Conservation (phyloP, 2,113 vertebrate genomes). For the Scortum barcoo region DNA sequence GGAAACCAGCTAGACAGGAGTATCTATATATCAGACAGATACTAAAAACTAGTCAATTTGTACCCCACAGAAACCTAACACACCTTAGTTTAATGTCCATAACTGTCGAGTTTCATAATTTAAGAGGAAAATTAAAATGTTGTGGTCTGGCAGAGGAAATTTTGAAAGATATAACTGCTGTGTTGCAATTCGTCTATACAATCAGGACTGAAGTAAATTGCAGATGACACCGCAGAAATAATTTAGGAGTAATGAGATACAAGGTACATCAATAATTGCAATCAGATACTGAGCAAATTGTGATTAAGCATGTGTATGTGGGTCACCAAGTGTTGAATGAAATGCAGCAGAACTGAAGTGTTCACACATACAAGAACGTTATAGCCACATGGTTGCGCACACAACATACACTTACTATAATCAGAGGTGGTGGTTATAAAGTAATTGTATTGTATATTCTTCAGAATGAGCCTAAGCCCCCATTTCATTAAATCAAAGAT, state of each 20-base stretch:
- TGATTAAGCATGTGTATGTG: slow-evolving; percentile 45
- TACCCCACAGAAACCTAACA: not conserved
- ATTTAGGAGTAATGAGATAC: slow-evolving; percentile 51
- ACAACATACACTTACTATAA: slow-evolving; percentile 45
- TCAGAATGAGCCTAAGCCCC: slow-evolving; percentile 64
- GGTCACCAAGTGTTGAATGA: slow-evolving; percentile 39
- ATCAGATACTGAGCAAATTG: slow-evolving; percentile 44
- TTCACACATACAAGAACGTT: slow-evolving; percentile 20
- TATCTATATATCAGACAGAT: slow-evolving; percentile 31
- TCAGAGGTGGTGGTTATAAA: slow-evolving; percentile 65
- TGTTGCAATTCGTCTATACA: slow-evolving; percentile 6
- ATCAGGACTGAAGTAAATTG: slow-evolving; percentile 14
- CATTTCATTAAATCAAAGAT: slow-evolving; percentile 83
- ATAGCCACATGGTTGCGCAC: not conserved
- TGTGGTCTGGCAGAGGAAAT: not conserved
- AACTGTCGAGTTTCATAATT: slow-evolving; percentile 30
- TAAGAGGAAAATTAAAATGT: slow-evolving; percentile 18
- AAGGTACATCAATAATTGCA: slow-evolving; percentile 43
- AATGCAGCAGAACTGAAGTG: slow-evolving; percentile 10
- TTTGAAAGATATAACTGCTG: slow-evolving; percentile 5
- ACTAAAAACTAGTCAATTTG: slow-evolving; percentile 10
- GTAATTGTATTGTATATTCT: slow-evolving; percentile 73
- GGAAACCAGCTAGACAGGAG: slow-evolving; percentile 42
- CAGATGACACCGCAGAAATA: slow-evolving; percentile 25
- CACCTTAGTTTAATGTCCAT: not conserved